These are phyloP conservation scores for Tenebrio molitor DNA, from an alignment of 1,140 invertebrate genomes.

Conservation along the genomic window DNA sequence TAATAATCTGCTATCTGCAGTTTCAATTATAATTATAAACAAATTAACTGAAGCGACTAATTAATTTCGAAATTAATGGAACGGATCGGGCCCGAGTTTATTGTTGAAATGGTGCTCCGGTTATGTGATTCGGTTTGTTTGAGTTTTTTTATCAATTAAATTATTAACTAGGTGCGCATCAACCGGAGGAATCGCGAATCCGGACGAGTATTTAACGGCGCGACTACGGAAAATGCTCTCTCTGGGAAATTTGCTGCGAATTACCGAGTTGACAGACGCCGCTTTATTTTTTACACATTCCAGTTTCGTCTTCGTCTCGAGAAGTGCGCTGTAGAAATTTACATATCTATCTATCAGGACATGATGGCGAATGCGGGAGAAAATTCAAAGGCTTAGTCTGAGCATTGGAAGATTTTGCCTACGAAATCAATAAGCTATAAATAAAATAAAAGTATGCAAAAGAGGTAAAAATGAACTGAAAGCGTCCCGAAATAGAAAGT, in stretches of 20 bases:
- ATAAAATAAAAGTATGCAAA: too few relatives aligned
- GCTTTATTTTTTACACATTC: not conserved
- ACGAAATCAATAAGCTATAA: too few relatives aligned
- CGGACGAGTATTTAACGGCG: not conserved
- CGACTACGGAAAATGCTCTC: not conserved
- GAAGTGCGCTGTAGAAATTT: not conserved
- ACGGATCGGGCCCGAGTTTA: not conserved
- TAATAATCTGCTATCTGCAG: conserved; percentile 25
- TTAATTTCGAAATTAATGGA: conserved; percentile 12
- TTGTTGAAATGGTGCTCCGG: too few relatives aligned
- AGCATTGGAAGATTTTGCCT: too few relatives aligned
- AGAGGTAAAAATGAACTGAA: too few relatives aligned
- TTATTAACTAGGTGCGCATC: not conserved
- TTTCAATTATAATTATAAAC: conserved; percentile 27
- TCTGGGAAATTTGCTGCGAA: not conserved
- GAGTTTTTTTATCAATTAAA: not conserved
- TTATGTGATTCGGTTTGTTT: too few relatives aligned
- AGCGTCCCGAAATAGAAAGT: too few relatives aligned
- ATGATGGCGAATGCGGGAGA: too few relatives aligned
- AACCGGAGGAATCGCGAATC: not conserved
- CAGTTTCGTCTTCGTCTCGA: not conserved
- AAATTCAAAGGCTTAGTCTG: too few relatives aligned
- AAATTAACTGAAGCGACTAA: conserved; percentile 22
- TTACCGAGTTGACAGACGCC: not conserved
- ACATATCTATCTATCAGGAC: not conserved